Conservation (phyloP, 2,113 vertebrate species). For the Harpagus bidentatus region DNA sequence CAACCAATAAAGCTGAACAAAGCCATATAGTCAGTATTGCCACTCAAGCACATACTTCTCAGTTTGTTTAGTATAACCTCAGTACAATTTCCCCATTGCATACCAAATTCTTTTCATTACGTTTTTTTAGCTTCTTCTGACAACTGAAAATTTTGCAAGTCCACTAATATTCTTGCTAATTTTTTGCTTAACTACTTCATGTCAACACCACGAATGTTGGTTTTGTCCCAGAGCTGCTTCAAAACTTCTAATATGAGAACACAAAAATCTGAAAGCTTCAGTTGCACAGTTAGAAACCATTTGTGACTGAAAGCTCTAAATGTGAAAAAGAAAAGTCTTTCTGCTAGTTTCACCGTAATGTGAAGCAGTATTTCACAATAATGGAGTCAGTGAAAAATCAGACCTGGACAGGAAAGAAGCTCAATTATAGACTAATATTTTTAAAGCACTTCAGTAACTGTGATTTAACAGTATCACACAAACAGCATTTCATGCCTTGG, state of each 20-base stretch:
- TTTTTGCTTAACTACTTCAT: not conserved
- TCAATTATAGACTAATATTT: not conserved
- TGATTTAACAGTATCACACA: not conserved
- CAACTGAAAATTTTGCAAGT: not conserved
- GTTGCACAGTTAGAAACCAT: not conserved
- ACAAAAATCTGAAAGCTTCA: not conserved
- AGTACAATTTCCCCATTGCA: not conserved
- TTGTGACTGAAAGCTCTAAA: not conserved
- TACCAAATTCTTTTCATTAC: not conserved
- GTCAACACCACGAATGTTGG: rapidly evolving
- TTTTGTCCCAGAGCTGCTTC: not conserved
- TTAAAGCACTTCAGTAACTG: not conserved
- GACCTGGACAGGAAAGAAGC: not conserved
- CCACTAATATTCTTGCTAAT: not conserved
- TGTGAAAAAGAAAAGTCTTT: not conserved
- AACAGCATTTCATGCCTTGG: not conserved
- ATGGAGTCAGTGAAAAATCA: not conserved
- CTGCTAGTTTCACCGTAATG: not conserved
- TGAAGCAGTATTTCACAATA: not conserved
- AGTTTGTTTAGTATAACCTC: not conserved
- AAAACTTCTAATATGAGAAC: not conserved
- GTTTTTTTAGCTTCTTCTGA: not conserved
- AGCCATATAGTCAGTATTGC: not conserved
- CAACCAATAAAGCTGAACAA: not conserved
- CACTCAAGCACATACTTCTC: rapidly evolving